phyloP scores from a whole-genome alignment of 2,797 vertebrate genomes.

The Acanthornis magna region DNA sequence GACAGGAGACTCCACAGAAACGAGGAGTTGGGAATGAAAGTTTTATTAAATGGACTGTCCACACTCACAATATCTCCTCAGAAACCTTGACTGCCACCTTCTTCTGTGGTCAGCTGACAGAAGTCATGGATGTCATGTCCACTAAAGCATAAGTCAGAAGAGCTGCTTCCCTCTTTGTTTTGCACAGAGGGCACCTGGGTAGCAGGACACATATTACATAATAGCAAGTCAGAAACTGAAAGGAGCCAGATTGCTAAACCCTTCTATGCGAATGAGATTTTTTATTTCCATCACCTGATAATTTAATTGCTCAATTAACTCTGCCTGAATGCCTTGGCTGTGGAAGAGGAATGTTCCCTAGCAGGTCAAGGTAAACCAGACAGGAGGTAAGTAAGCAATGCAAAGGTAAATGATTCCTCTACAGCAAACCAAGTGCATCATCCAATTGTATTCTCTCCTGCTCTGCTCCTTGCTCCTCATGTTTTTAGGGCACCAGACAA shows the following conservation, averaged over 20 bases:
- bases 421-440: background rate
- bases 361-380: background rate
- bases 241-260: slow-evolving; percentile 40
- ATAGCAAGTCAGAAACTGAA: slow-evolving; percentile 13
- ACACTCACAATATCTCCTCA: background rate
- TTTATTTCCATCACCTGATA: slow-evolving; percentile 51
- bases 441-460: background rate
- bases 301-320: slow-evolving; percentile 53
- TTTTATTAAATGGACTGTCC: background rate
- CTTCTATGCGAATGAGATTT: background rate
- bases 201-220: background rate
- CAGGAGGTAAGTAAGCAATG: background rate
- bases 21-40: background rate
- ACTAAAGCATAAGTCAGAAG: background rate
- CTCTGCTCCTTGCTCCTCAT: background rate
- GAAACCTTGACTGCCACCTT: background rate
- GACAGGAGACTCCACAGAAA: background rate
- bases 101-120: background rate
- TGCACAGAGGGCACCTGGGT: background rate
- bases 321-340: background rate
- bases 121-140: background rate
- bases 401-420: slow-evolving; percentile 6
- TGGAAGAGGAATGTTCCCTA: slow-evolving; percentile 26
- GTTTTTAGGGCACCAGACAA: background rate
- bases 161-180: background rate